phyloP scores from a whole-genome alignment of 2,888 invertebrate species.

The Synanthedon andrenaeformis region DNA sequence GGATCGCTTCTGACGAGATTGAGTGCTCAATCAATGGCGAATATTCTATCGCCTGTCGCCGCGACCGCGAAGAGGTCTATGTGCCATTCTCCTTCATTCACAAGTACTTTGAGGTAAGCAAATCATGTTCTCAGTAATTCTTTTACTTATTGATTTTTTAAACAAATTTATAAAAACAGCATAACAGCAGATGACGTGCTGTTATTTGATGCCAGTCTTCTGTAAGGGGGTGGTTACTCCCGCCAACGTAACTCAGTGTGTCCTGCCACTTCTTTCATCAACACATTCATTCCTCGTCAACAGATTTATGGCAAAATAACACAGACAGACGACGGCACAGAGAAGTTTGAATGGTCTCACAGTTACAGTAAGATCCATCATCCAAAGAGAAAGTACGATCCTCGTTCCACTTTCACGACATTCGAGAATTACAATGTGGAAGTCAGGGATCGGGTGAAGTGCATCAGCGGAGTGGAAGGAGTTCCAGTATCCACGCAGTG shows the following conservation, averaged over 20 bases:
- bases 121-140: no score
- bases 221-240: no score
- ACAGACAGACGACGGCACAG: conserved; percentile 77
- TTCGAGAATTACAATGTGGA: conserved; percentile 99
- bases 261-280: no score
- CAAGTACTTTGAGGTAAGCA: conserved; percentile 88
- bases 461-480: conserved; percentile 93
- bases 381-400: conserved; percentile 89
- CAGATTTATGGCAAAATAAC: conserved; percentile 89
- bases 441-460: conserved; percentile 94
- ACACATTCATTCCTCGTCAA: not conserved
- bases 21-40: conserved; percentile 92
- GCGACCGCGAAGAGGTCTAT: conserved; percentile 88
- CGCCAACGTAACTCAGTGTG: no score
- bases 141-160: no score
- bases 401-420: conserved; percentile 92
- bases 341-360: conserved; percentile 94
- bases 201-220: no score
- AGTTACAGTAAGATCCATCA: conserved; percentile 92
- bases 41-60: conserved; percentile 81
- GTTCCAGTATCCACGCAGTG: conserved; percentile 97
- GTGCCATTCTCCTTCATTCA: conserved; percentile 93
- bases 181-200: no score
- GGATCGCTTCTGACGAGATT: conserved; percentile 69
- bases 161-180: no score